Evolutionary conservation across 2,888 invertebrate species (phyloP).

Genomic region (Ophonus ardosiacus): DNA sequence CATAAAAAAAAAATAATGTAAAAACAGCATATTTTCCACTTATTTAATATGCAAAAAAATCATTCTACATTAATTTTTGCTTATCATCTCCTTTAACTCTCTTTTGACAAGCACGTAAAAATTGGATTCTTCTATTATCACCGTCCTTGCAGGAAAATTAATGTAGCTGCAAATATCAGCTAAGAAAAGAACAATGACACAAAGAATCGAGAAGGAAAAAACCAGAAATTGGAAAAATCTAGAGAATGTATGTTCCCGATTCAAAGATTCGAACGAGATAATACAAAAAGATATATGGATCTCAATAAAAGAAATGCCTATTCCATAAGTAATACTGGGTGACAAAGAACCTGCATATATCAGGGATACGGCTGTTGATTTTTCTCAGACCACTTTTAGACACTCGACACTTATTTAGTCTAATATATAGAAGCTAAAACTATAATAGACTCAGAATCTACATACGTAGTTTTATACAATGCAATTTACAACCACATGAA

Average conservation of each 20-base stretch:
- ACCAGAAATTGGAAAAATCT: conserved; percentile 47
- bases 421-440: neutral
- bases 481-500: no score
- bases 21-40: conserved; percentile 41
- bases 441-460: neutral
- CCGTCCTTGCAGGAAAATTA: conserved; percentile 29
- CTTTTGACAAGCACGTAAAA: conserved; percentile 51
- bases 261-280: conserved; percentile 54
- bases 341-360: conserved; percentile 59
- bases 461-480: no score
- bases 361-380: conserved; percentile 52
- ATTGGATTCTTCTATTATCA: conserved; percentile 46
- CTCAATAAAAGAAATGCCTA: conserved; percentile 59
- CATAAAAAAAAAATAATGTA: neutral
- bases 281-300: conserved; percentile 58
- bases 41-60: conserved; percentile 52
- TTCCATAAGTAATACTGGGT: conserved; percentile 58
- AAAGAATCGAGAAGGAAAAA: conserved; percentile 52
- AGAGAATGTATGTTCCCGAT: conserved; percentile 54
- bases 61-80: conserved; percentile 40
- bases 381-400: conserved; percentile 19
- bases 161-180: conserved; percentile 47
- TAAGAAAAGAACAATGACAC: conserved; percentile 33
- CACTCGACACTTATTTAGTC: neutral
- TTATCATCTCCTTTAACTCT: conserved; percentile 30